Conservation (phyloP, 2,888 invertebrate genomes). For the Globia sparganii region DNA sequence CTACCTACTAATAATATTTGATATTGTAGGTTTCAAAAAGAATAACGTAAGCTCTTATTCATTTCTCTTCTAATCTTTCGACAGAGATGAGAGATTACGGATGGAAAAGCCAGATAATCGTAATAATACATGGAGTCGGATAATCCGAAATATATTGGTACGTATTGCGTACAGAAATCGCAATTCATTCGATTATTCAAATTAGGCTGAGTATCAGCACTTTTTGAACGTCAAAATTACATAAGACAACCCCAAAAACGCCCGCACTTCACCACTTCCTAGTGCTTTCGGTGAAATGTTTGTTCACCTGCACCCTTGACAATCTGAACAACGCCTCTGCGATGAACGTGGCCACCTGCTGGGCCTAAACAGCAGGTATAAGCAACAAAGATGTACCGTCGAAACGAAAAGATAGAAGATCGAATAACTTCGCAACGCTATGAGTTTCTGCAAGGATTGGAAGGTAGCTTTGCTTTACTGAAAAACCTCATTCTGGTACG, state of each 20-base stretch:
- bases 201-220: too few relatives aligned
- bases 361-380: not conserved
- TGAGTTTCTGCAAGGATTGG: not conserved
- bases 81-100: constrained; percentile 34
- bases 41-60: constrained; percentile 23
- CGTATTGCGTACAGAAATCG: not conserved
- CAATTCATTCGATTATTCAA: constrained; percentile 3
- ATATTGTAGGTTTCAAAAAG: not conserved
- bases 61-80: constrained; percentile 21
- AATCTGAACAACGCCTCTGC: not conserved
- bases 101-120: constrained; percentile 25
- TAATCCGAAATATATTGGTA: constrained; percentile 29
- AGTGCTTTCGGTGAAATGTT: too few relatives aligned
- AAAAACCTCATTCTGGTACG: not conserved
- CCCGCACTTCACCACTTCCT: too few relatives aligned
- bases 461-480: not conserved
- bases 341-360: not conserved
- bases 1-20: constrained; percentile 3
- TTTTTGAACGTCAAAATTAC: too few relatives aligned
- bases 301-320: not conserved
- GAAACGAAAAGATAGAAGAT: not conserved
- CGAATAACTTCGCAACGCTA: not conserved
- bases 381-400: not conserved
- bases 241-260: too few relatives aligned
- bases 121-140: constrained; percentile 26